Evolutionary conservation across 2,113 vertebrate species (phyloP).

Genomic region (Furnarius figulus): DNA sequence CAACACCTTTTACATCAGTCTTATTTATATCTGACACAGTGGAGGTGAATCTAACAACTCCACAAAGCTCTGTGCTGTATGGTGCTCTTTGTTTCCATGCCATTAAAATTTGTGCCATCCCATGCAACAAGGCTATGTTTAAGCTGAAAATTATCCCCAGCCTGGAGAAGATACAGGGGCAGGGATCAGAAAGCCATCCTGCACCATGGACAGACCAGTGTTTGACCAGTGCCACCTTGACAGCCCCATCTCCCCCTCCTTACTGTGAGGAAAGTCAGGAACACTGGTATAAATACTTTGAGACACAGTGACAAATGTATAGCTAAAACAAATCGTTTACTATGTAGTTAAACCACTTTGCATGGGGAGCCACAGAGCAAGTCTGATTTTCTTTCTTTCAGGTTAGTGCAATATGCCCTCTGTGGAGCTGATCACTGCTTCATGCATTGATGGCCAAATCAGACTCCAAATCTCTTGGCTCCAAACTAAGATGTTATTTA

Average conservation of each 20-base stretch:
- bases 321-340: rapidly evolving
- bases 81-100: neutral
- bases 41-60: neutral
- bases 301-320: rapidly evolving
- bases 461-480: neutral
- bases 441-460: neutral
- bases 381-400: neutral
- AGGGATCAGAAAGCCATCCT: neutral
- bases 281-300: neutral
- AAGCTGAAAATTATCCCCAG: neutral
- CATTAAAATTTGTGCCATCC: neutral
- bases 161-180: neutral
- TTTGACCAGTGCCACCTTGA: neutral
- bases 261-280: neutral
- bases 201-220: neutral
- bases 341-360: neutral
- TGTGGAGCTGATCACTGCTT: neutral
- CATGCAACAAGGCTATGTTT: rapidly evolving
- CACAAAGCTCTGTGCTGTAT: neutral
- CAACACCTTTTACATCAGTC: neutral
- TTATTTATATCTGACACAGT: neutral
- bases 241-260: neutral
- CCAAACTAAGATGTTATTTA: neutral
- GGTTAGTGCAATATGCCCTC: neutral
- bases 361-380: neutral